phyloP scores from a whole-genome alignment of 2,113 vertebrate species.

The Ophiodon elongatus region DNA sequence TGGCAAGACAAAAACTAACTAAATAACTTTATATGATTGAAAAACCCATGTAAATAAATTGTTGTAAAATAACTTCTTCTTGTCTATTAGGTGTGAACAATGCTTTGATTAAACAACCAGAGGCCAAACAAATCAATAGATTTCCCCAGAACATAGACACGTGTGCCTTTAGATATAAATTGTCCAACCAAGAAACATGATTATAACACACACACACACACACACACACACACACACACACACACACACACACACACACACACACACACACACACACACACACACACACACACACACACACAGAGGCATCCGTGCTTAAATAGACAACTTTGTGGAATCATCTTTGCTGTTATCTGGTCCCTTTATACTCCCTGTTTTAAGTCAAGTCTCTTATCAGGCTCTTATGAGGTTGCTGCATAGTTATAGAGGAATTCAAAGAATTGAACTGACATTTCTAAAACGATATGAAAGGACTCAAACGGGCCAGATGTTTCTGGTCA shows the following conservation, averaged over 20 bases:
- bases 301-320: neutral
- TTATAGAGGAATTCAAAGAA: conserved; percentile 59
- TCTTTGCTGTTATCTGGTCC: conserved; percentile 46
- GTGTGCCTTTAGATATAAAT: conserved; percentile 30
- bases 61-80: conserved; percentile 12
- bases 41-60: conserved; percentile 4
- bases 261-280: conserved; percentile 16
- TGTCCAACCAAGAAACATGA: conserved; percentile 2
- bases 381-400: conserved; percentile 52
- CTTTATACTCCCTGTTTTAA: conserved; percentile 45
- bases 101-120: conserved; percentile 17
- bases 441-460: conserved; percentile 50
- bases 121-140: conserved; percentile 8
- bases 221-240: too few species aligned
- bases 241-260: conserved; percentile 9
- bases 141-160: conserved; percentile 23
- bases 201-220: too few species aligned
- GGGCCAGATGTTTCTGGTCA: conserved; percentile 25
- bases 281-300: conserved; percentile 17
- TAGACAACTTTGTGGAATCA: conserved; percentile 6
- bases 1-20: neutral
- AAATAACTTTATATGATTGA: neutral
- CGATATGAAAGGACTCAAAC: conserved; percentile 18
- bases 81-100: conserved; percentile 8
- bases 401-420: conserved; percentile 32